Conservation (phyloP, 2,888 invertebrate species). For the Schrankia costaestrigalis region DNA sequence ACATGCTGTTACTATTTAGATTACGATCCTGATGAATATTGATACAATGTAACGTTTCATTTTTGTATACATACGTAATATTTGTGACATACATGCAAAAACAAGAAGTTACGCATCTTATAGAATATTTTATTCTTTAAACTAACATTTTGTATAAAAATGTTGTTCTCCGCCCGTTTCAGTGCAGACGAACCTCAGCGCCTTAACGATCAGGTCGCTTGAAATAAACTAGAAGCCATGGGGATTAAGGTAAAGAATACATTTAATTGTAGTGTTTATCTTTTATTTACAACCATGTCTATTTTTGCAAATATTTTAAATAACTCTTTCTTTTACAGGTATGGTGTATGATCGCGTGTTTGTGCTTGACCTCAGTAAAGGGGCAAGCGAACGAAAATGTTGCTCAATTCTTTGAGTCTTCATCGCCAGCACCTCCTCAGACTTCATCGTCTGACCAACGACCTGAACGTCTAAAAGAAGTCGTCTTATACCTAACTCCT, state of each 20-base stretch:
- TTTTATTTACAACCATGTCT: too few species aligned
- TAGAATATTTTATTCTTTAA: conserved; percentile 42
- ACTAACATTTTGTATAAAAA: conserved; percentile 54
- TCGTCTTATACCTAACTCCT: conserved; percentile 60
- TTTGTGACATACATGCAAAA: not conserved
- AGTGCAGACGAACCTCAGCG: conserved; percentile 44
- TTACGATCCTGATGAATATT: conserved; percentile 2
- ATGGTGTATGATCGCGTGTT: conserved; percentile 35
- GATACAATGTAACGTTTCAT: not conserved
- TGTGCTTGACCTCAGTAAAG: conserved; percentile 34
- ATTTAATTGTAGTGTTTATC: too few species aligned
- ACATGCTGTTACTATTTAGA: too few species aligned
- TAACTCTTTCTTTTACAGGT: conserved; percentile 38
- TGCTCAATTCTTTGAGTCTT: conserved; percentile 39
- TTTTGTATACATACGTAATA: not conserved
- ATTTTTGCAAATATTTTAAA: not conserved
- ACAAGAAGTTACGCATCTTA: conserved; percentile 36
- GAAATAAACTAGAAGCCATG: conserved; percentile 41
- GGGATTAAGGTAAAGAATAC: conserved; percentile 42
- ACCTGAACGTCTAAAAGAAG: conserved; percentile 47
- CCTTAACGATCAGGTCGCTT: conserved; percentile 36
- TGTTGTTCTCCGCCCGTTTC: conserved; percentile 38
- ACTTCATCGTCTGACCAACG: conserved; percentile 13
- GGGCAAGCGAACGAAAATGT: conserved; percentile 41
- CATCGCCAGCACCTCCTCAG: conserved; percentile 24